Base-by-base conservation (phyloP, 2,113 vertebrate species). In the Sardina pilchardus region DNA sequence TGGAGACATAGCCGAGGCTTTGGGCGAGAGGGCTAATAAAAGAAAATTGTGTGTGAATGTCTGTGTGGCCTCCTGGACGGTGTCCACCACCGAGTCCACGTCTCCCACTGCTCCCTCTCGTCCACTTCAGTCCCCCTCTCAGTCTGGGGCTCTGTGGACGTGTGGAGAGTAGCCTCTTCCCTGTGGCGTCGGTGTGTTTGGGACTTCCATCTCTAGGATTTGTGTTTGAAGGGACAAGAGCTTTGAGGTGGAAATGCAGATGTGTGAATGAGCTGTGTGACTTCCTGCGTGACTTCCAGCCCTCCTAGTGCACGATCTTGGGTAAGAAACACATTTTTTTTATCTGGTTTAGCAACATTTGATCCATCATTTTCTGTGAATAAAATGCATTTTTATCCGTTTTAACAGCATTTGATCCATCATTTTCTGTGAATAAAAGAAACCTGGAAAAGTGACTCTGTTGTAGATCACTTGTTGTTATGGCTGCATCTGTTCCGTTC, bases 1-100 rank as follows among this genome's bases (percentile, higher is more conserved):
- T 90, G 93, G 94, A 94, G 92, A 95, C 94, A 91, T 93, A 47
- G 87, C 87, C 0, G 83, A 89, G 89, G 90, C 92, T 93, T 95
- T 92, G 89, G 92, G 89, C 90, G 92, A 91, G 87, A 88, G 82
- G 86, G 85, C 87, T 92, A 91, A 91, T 93, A 93, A 94, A 93
- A 92, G 86, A 84, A 91, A 90, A 91, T 85, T 90, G 84, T 88
- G 80, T 85, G 90, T 82, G 48, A 83, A 87, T 88, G 48, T 42
- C 19, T 80, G 67, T 80, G 56, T 83, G 47, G 71, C 63, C 85
- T 83, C 82, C 82, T 67, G 24, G 21, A 16, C 78, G 19, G 42
- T 80, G 47, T 75, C 12, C 53, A 43, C 56, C 42, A 8, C 82
- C 6, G 56, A 44, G 82, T 39, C 39, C 59, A 43, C 7, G 0